Evolutionary conservation across 2,113 vertebrate species (phyloP).

Genomic region (Dasyurus viverrinus): DNA sequence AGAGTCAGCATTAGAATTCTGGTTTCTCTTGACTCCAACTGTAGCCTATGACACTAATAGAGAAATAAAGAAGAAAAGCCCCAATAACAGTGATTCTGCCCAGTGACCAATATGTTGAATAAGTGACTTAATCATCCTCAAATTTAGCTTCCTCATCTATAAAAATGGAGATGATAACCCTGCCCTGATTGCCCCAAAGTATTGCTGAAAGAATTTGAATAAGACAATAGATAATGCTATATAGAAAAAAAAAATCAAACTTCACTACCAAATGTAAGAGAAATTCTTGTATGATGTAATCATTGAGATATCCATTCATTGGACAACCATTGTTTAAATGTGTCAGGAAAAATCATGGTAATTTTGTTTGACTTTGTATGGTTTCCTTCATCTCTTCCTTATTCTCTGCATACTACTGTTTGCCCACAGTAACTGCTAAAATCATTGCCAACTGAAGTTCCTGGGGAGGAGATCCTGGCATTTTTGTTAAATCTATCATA

Average conservation of each 20-base stretch:
- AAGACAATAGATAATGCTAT: background rate
- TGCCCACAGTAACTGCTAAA: background rate
- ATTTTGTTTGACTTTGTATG: background rate
- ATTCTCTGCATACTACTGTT: background rate
- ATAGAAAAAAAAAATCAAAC: background rate
- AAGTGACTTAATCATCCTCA: background rate
- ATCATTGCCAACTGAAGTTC: background rate
- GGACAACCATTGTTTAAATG: background rate
- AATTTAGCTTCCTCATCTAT: background rate
- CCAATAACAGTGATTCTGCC: background rate
- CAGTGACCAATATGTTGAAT: background rate
- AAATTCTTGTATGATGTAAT: background rate
- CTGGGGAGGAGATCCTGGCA: background rate
- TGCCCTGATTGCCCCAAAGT: background rate
- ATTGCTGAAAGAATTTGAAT: background rate
- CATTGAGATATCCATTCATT: background rate
- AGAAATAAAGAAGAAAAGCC: background rate
- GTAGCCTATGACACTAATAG: background rate
- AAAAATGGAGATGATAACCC: background rate
- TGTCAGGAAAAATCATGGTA: background rate
- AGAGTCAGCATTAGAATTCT: background rate
- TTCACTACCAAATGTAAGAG: background rate
- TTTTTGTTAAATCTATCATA: background rate
- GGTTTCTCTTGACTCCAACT: background rate
- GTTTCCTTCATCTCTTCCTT: background rate